Percentiles rank a stretch among this genome's conserved stretches.
phyloP scores from a whole-genome alignment of 2,888 invertebrate species.

The Lasioglossum villosulum region DNA sequence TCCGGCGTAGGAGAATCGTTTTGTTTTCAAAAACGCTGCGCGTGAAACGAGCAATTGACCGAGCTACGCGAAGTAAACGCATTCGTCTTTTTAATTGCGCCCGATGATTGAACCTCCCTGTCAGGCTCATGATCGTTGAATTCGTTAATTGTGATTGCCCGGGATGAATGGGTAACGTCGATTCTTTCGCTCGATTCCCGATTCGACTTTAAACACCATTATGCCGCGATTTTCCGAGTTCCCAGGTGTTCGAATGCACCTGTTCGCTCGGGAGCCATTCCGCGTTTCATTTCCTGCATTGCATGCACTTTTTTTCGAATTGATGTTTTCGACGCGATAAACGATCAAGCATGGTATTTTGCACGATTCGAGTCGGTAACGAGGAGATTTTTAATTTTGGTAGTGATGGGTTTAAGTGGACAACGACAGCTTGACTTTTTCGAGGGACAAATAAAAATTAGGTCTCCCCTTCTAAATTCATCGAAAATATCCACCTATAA shows the following conservation, averaged over 20 bases:
- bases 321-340: neutral
- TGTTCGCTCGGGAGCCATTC: neutral
- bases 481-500: too few species aligned
- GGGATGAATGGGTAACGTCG: neutral
- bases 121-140: neutral
- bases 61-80: neutral
- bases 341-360: neutral
- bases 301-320: neutral
- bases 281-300: neutral
- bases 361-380: neutral
- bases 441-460: too few species aligned
- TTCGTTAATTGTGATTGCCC: neutral
- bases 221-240: neutral
- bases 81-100: slow-evolving; percentile 17
- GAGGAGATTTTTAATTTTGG: neutral
- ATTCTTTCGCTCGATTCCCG: neutral
- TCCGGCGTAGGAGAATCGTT: neutral
- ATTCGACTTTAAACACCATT: neutral
- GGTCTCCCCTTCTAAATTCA: too few species aligned
- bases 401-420: too few species aligned
- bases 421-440: neutral
- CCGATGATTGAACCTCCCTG: slow-evolving; percentile 13
- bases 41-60: slow-evolving; percentile 8
- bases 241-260: neutral
- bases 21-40: slow-evolving; percentile 13